Percentiles rank a stretch among this genome's conserved stretches.
Evolutionary conservation across 2,113 vertebrate species (phyloP).

Genomic region (Spilogale gracilis): DNA sequence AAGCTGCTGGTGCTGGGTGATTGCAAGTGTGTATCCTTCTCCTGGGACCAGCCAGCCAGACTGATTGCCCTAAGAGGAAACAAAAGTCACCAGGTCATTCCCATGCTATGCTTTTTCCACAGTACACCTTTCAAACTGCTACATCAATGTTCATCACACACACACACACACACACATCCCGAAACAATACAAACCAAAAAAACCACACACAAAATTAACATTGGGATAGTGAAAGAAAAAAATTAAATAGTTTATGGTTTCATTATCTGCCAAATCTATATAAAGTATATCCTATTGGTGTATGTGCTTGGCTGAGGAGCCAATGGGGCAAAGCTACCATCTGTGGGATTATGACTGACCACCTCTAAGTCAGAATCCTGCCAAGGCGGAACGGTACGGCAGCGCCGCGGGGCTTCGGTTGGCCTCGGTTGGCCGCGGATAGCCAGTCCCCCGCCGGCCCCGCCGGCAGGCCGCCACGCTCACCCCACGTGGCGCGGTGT

Average conservation of each 20-base stretch:
- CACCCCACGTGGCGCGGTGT: too few species aligned
- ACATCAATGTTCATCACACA: neutral
- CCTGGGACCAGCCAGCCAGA: conserved; percentile 85
- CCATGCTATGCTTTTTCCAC: neutral
- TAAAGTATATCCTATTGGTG: neutral
- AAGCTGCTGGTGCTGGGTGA: conserved; percentile 88
- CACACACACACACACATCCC: neutral
- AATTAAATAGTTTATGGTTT: neutral
- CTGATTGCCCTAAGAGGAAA: conserved; percentile 84
- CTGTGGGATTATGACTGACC: too few species aligned
- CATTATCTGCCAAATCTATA: neutral
- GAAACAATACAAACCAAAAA: neutral
- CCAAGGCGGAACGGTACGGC: too few species aligned
- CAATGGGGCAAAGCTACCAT: too few species aligned
- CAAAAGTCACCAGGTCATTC: neutral
- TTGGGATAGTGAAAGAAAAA: neutral
- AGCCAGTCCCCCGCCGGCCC: neutral
- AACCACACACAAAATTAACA: neutral
- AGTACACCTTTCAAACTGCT: neutral
- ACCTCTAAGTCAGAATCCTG: too few species aligned
- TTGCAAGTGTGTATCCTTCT: conserved; percentile 91
- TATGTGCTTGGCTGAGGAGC: too few species aligned
- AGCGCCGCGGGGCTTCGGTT: too few species aligned
- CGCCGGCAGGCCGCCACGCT: too few species aligned
- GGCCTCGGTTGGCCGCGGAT: too few species aligned